Evolutionary conservation across 1,140 invertebrate species (phyloP), one percentile per base, ranked within the genome.

Genomic region (Habropoda laboriosa): DNA sequence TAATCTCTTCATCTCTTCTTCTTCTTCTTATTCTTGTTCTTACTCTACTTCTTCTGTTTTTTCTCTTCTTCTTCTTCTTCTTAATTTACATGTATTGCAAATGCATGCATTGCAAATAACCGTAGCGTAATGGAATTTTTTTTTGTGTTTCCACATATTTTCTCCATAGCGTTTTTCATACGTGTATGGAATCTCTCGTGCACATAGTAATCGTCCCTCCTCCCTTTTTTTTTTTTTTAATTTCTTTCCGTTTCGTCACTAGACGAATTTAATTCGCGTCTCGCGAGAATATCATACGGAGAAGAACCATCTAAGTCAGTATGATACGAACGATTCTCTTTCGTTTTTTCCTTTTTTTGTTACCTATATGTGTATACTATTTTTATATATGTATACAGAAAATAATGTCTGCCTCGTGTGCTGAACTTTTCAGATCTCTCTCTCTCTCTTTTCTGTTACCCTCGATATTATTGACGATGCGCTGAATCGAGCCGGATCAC

Each of bases 41-140:
- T 32, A 32, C 6, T 53, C n/a, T 53, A 16, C n/a, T 21, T 53
- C 63, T 64, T 45, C 38, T 38, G 12, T 13, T 66, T 30, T 49
- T 21, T 67, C 35, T 67, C 24, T 8, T 67, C 30, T n/a, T n/a
- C n/a, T n/a, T n/a, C n/a, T n/a, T 53, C 49, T 70, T 24, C 24
- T 70, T 38, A n/a, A 70, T 79, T 77, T 83, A 88, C 67, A 84
- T 82, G 83, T 85, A 86, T 80, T 89, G 87, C 81, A 86, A 87
- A 88, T 85, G 88, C 88, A 81, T 89, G 88, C 87, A 81, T 86
- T 88, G 87, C 84, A 83, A 88, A 90, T 88, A 82, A 89, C 51
- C 51, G 53, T 79, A 60, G 67, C 45, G 64, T 47, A 35, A 67
- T 71, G 27, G 8, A 60, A n/a, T n/a, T n/a, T n/a, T n/a, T 60